A percentile compares a stretch with the other conserved stretches of the same genome.
Evolutionary conservation across 2,888 invertebrate species (phyloP).

Genomic region (Lycia hirtaria): DNA sequence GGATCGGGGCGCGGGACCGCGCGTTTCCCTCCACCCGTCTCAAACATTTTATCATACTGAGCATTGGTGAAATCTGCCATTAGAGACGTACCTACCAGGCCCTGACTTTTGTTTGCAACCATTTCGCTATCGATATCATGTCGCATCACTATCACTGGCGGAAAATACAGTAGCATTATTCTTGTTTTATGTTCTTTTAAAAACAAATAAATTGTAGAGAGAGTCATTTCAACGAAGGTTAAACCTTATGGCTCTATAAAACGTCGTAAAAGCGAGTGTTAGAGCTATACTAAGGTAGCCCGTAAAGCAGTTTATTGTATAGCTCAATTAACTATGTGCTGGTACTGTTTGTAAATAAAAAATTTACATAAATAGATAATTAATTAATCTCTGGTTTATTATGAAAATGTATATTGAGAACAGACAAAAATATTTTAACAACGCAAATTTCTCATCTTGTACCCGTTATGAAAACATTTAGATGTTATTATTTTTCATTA

Average conservation of each 20-base stretch:
- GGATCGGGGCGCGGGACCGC: conserved; percentile 61
- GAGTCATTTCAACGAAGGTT: neutral
- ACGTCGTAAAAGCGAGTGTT: conserved; percentile 14
- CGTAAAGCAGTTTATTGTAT: conserved; percentile 16
- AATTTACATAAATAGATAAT: too few relatives aligned
- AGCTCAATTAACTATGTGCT: conserved; percentile 4
- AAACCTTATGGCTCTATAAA: conserved; percentile 9
- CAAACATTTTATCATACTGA: conserved; percentile 80
- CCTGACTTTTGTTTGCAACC: conserved; percentile 57
- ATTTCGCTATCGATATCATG: conserved; percentile 37
- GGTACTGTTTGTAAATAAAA: too few relatives aligned
- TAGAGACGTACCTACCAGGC: conserved; percentile 63
- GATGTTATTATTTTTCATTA: too few relatives aligned
- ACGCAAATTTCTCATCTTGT: too few relatives aligned
- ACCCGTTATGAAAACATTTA: too few relatives aligned
- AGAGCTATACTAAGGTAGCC: conserved; percentile 3
- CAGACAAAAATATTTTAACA: too few relatives aligned
- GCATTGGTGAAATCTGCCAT: conserved; percentile 67
- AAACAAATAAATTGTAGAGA: conserved; percentile 3
- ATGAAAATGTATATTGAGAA: too few relatives aligned
- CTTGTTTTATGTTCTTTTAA: conserved; percentile 13
- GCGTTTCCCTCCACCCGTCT: conserved; percentile 61
- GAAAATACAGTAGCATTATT: conserved; percentile 5
- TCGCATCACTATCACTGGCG: conserved; percentile 12
- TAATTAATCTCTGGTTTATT: too few relatives aligned